Base-by-base conservation (phyloP, 1,140 invertebrate species). In the Papilio polytes region DNA sequence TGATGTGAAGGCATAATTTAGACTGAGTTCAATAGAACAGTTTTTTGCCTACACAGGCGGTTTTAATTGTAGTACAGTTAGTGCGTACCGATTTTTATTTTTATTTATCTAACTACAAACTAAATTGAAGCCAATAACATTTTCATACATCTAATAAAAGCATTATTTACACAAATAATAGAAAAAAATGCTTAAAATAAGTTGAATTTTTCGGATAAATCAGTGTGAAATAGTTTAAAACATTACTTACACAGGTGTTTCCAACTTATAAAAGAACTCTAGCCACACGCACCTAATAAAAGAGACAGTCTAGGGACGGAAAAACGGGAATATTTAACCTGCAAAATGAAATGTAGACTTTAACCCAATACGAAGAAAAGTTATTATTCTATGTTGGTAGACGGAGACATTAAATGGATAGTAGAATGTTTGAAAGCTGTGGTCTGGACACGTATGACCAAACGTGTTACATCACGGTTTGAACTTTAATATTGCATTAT, bases 401-500 rank as follows among this genome's bases (percentile, higher is more conserved):
- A 18, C 26, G 36, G 22, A 13, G 13, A 15, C 63, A 31, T 63
- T 63, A 63, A 63, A 70, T 31, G 26, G 26, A 15, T 12, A 36
- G 26, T 70, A 9, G 12, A 63, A 31, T 56, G n/a, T 56, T 56
- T 70, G 63, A 36, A 63, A 63, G 22, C 59, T 26, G 63, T 31
- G 63, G 63, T 70, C 63, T 36, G 22, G 22, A 31, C 63, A 70
- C 63, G 63, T 66, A 70, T 31, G 26, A 63, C 4, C 56, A 66
- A 26, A 70, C 63, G 63, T 70, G 22, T 26, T 3, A 70, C 63
- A 26, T 66, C 22, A 31, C 22, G 9, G n/a, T 70, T 12, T 70
- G 26, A 70, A 70, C 26, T 70, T 70, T 70, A 70, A 70, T 70
- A 31, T 36, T 31, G 63, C 26, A 36, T 18, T 70, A 70, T 70